These are phyloP conservation scores for Oscheius sp. DNA, from an alignment of 2,888 invertebrate genomes.

Conservation along the genomic window DNA sequence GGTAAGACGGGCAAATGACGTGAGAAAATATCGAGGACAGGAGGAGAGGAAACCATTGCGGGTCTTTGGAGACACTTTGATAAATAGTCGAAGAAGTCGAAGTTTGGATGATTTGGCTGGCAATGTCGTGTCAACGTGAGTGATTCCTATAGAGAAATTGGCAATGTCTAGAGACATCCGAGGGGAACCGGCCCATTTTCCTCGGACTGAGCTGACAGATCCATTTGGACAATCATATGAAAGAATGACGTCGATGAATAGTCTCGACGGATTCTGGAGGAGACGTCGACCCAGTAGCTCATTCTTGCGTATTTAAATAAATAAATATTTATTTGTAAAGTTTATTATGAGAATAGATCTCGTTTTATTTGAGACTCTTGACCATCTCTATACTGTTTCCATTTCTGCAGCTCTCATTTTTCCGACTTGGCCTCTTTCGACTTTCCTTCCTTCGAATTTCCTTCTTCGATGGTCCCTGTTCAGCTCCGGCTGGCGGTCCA, in stretches of 20 bases:
- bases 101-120: conserved; percentile 56
- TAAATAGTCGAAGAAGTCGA: conserved; percentile 45
- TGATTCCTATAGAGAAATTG: conserved; percentile 33
- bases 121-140: conserved; percentile 53
- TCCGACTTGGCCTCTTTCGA: background rate
- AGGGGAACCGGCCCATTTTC: conserved; percentile 45
- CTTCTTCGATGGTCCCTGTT: too few relatives aligned
- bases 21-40: conserved; percentile 35
- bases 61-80: conserved; percentile 63
- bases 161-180: background rate
- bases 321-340: conserved; percentile 2
- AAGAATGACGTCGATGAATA: conserved; percentile 49
- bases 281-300: conserved; percentile 36
- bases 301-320: conserved; percentile 14
- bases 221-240: conserved; percentile 65
- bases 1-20: conserved; percentile 36
- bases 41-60: conserved; percentile 51
- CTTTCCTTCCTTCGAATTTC: too few relatives aligned
- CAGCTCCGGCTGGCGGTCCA: background rate
- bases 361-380: background rate
- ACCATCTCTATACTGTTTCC: background rate
- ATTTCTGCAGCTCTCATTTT: background rate
- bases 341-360: conserved; percentile 3
- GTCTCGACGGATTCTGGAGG: conserved; percentile 63
- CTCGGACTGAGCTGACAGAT: conserved; percentile 50